Conservation (phyloP, 2,888 invertebrate species). For the Rhyacophila evoluta region DNA sequence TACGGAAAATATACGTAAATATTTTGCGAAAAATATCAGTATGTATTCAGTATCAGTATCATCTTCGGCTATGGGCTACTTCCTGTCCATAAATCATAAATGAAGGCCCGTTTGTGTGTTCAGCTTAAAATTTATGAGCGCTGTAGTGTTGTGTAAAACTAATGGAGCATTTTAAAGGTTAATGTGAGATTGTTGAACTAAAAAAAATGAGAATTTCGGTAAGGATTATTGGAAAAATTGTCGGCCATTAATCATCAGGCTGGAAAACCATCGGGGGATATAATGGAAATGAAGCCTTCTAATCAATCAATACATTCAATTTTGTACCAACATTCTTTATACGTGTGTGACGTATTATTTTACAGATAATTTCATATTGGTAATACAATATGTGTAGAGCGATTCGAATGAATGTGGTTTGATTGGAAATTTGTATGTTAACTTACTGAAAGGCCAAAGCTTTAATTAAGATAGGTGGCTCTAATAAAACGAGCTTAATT, state of each 20-base stretch:
- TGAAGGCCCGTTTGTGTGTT: background rate
- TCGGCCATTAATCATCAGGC: background rate
- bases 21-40: too few relatives aligned
- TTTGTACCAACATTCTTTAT: too few relatives aligned
- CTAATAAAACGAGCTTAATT: too few relatives aligned
- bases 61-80: background rate
- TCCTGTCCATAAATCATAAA: background rate
- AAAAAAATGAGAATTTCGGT: background rate
- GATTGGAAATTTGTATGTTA: too few relatives aligned
- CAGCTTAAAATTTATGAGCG: background rate
- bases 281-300: background rate
- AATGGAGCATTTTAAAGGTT: slow-evolving; percentile 13
- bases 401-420: too few relatives aligned
- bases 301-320: too few relatives aligned
- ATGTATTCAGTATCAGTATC: background rate
- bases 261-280: background rate
- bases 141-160: background rate
- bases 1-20: too few relatives aligned
- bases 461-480: too few relatives aligned
- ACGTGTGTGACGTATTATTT: too few relatives aligned
- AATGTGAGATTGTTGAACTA: background rate
- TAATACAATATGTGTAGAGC: too few relatives aligned
- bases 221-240: background rate
- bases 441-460: too few relatives aligned
- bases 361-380: too few relatives aligned